These are phyloP conservation scores for Chaetops frenatus DNA, from an alignment of 2,113 vertebrate genomes.

Conservation along the genomic window DNA sequence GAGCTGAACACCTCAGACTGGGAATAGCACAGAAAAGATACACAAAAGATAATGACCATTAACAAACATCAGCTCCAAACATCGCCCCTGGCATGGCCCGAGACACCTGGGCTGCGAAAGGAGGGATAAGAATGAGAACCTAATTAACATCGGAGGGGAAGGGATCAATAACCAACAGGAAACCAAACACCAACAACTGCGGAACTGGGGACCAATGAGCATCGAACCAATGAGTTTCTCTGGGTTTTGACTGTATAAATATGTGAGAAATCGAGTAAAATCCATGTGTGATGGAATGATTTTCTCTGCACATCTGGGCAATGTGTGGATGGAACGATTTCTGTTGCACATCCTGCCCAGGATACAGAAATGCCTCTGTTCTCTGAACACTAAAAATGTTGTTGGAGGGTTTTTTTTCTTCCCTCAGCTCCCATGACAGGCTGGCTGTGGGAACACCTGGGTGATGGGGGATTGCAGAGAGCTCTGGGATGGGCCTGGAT, in stretches of 20 bases:
- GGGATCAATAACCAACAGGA: not conserved
- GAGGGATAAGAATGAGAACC: not conserved
- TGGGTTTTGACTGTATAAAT: not conserved
- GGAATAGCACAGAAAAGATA: not conserved
- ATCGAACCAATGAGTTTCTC: not conserved
- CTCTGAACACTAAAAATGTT: not conserved
- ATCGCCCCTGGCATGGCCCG: accelerated
- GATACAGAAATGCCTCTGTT: not conserved
- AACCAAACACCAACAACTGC: not conserved
- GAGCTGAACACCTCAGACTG: not conserved
- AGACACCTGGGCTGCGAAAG: not conserved
- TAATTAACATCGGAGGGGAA: accelerated
- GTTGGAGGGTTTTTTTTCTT: not conserved
- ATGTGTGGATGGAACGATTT: not conserved
- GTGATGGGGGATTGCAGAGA: not conserved
- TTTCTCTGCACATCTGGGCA: not conserved
- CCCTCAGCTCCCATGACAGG: accelerated
- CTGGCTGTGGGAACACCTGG: not conserved
- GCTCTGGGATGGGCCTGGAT: not conserved
- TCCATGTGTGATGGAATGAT: not conserved
- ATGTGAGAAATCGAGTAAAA: not conserved
- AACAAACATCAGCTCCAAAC: not conserved
- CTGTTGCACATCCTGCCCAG: not conserved
- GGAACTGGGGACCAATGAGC: not conserved
- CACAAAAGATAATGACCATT: not conserved